Base-by-base conservation (phyloP, 1,140 invertebrate genomes). In the Drosophila sucinea region DNA sequence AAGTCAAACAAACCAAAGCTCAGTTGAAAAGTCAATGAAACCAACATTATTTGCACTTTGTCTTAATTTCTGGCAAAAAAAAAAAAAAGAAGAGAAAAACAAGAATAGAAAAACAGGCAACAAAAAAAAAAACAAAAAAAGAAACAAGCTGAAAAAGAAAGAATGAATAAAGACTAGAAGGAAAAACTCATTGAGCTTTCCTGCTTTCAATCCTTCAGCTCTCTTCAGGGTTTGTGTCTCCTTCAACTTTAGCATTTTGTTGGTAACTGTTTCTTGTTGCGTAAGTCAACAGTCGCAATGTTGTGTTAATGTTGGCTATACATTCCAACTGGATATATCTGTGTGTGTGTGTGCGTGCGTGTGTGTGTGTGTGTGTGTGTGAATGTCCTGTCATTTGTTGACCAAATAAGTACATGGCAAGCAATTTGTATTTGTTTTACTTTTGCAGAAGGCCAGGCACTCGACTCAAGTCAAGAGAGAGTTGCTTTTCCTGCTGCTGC, bases 351-450 rank as follows among this genome's bases (percentile, higher is more conserved):
- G 4, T 51, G 25, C 41, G 7, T 54, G 32, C 67, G 27, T 38
- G 32, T 35, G 17, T 57, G 57, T 35, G 35, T 56, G 54, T 55
- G 65, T 67, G 56, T 79, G 79, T 71, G 69, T 56, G 63, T 70
- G 51, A 81, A 78, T 89, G 80, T 87, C 77, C 83, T 87, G 84
- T 89, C 84, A 89, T 89, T 89, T 89, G 84, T 89, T 89, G 84
- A 87, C 83, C 84, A 89, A 89, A 89, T 89, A 89, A 89, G 84
- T 89, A 89, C 84, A 78, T 84, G 80, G 84, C 80, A 84, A 89
- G 84, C 84, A 89, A 89, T 89, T 89, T 89, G 81, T 89, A 89
- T 89, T 89, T 90, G 84, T 89, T 89, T 89, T 89, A 81, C 70
- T 89, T 84, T 73, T 86, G 82, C 71, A 33, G 63, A 32, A 51